A percentile compares a stretch with the other conserved stretches of the same genome.
These are phyloP conservation scores for Paramormyrops hopkinsi DNA, from an alignment of 2,797 vertebrate species.

Conservation along the genomic window DNA sequence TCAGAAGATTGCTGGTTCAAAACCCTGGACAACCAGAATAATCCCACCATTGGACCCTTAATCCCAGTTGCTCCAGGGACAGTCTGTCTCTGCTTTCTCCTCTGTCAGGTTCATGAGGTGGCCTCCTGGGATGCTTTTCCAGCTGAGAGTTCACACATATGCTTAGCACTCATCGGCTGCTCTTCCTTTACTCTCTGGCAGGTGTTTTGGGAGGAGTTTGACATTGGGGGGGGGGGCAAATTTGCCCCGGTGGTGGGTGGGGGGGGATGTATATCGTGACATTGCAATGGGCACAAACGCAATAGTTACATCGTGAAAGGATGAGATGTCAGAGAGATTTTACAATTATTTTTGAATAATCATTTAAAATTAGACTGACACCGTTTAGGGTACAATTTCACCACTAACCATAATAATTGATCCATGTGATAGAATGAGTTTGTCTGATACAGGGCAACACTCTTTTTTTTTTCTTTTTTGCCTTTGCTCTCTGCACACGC, in stretches of 20 bases:
- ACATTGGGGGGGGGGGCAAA: neutral
- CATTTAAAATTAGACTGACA: neutral
- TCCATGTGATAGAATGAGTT: neutral
- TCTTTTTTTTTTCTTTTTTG: neutral
- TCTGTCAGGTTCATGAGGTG: neutral
- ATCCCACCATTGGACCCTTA: neutral
- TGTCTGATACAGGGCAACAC: neutral
- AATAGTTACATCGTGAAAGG: neutral
- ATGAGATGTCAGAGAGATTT: neutral
- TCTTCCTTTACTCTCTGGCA: neutral
- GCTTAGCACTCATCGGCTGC: neutral
- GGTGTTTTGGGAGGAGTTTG: neutral
- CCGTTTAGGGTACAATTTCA: neutral
- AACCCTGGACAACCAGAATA: neutral
- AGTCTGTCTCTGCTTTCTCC: neutral
- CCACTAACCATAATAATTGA: neutral
- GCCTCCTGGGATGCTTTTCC: neutral
- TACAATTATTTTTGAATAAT: neutral
- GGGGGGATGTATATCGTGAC: neutral
- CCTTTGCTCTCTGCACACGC: neutral
- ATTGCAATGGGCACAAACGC: neutral
- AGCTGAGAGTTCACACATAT: neutral
- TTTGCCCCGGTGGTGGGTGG: neutral
- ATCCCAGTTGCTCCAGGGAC: neutral
- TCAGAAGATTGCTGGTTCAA: neutral